A percentile compares a stretch with the other conserved stretches of the same genome.
These are phyloP conservation scores for Drosophila conformis DNA, from an alignment of 2,888 invertebrate genomes.

Conservation along the genomic window DNA sequence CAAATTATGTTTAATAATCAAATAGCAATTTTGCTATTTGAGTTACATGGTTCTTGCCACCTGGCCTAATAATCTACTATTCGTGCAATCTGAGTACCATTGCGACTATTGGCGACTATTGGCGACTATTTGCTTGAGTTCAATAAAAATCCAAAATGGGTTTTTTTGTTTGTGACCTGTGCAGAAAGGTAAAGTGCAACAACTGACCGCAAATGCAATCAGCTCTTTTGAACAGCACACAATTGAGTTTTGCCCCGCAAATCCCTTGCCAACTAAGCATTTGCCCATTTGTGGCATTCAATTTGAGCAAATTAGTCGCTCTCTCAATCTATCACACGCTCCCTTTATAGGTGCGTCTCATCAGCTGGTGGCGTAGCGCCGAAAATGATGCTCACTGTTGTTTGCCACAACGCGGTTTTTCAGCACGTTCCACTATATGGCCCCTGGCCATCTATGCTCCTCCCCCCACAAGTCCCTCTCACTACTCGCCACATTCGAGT, in stretches of 20 bases:
- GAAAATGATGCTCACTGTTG: conserved; percentile 48
- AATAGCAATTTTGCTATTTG: not conserved
- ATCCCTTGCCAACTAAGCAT: not conserved
- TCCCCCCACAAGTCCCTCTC: not conserved
- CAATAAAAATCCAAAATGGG: conserved; percentile 12
- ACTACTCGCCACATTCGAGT: conserved; percentile 1
- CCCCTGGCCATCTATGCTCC: conserved; percentile 9
- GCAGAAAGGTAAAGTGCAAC: conserved; percentile 18
- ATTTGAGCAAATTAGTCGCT: conserved; percentile 33
- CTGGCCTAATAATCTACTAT: not conserved
- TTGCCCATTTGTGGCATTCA: conserved; percentile 23
- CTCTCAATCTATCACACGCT: not conserved
- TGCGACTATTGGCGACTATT: not conserved
- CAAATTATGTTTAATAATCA: not conserved
- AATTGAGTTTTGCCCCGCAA: not conserved
- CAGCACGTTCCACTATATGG: conserved; percentile 62
- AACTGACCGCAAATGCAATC: conserved; percentile 46
- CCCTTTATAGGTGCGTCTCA: conserved; percentile 37
- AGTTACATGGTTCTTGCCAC: not conserved
- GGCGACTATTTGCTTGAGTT: not conserved
- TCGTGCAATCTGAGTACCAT: not conserved
- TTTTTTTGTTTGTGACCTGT: conserved; percentile 8
- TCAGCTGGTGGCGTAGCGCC: conserved; percentile 14
- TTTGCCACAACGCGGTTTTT: conserved; percentile 69
- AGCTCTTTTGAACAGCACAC: conserved; percentile 7